These are phyloP conservation scores for Drosophila ananassae DNA, from an alignment of 1,140 invertebrate genomes.

Conservation along the genomic window DNA sequence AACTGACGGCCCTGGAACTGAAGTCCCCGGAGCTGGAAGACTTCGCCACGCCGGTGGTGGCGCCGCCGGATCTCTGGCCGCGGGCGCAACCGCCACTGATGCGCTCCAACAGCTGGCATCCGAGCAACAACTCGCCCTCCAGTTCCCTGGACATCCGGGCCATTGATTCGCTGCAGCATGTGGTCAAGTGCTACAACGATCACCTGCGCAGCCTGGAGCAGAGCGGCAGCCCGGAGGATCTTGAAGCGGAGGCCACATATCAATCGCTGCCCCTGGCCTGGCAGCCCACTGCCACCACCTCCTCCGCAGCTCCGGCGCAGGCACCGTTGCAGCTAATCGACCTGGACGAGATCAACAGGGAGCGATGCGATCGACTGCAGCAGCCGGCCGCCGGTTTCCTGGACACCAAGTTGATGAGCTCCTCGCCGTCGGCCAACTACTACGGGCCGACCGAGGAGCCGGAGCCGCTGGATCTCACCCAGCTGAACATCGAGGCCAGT, in stretches of 20 bases:
- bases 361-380: constrained; percentile 1
- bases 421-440: constrained; percentile 91
- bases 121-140: constrained; percentile 61
- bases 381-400: constrained; percentile 85
- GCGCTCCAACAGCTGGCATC: constrained; percentile 80
- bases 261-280: constrained; percentile 68
- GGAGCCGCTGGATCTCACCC: constrained; percentile 94
- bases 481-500: constrained; percentile 95
- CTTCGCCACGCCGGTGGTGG: constrained; percentile 89
- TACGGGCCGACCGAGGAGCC: constrained; percentile 93
- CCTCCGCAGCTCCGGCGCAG: not conserved
- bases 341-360: constrained; percentile 54
- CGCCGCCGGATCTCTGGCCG: constrained; percentile 86
- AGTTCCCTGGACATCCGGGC: constrained; percentile 80
- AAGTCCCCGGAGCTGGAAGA: constrained; percentile 90
- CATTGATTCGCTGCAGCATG: constrained; percentile 75
- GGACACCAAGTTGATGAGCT: constrained; percentile 90
- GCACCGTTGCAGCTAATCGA: constrained; percentile 53
- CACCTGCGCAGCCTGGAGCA: constrained; percentile 66
- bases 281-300: not conserved
- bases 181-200: constrained; percentile 78
- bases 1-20: constrained; percentile 88
- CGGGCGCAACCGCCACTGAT: constrained; percentile 78
- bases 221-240: not conserved
- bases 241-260: constrained; percentile 63